phyloP scores from a whole-genome alignment of 2,113 vertebrate species.

The Ailuropoda melanoleuca region DNA sequence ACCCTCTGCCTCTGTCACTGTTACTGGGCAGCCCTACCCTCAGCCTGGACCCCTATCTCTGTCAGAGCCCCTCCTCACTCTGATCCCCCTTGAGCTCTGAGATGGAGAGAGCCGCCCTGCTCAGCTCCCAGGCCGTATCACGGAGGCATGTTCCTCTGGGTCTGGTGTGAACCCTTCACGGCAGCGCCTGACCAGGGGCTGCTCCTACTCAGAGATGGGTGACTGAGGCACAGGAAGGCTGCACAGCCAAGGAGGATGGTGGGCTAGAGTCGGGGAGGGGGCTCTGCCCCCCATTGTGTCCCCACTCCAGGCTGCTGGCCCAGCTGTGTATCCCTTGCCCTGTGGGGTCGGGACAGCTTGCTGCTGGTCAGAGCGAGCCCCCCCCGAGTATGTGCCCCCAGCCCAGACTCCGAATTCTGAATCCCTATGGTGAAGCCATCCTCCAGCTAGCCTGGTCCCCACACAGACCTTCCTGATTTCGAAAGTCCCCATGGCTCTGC shows the following conservation, averaged over 20 bases:
- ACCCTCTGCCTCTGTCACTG: neutral
- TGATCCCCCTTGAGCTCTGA: neutral
- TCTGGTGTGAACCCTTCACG: neutral
- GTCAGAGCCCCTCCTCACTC: neutral
- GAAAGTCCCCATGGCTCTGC: constrained; percentile 18
- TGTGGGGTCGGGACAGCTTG: neutral
- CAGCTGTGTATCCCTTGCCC: neutral
- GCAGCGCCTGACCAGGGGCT: neutral
- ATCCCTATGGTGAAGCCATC: neutral
- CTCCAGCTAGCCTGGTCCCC: neutral
- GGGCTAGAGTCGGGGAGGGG: too few species aligned
- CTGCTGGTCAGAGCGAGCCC: neutral
- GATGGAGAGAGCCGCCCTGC: neutral
- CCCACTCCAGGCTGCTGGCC: neutral
- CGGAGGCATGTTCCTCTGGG: too few species aligned
- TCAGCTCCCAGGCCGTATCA: neutral
- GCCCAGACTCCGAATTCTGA: neutral
- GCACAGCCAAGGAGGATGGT: neutral
- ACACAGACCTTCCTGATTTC: constrained; percentile 10
- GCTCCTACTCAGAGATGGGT: too few species aligned
- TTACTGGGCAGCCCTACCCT: neutral
- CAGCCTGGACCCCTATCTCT: neutral
- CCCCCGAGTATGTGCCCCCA: neutral
- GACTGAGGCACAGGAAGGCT: too few species aligned
- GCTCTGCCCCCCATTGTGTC: too few species aligned